Base-by-base conservation (phyloP, 2,113 vertebrate species). In the Halichoeres trimaculatus region DNA sequence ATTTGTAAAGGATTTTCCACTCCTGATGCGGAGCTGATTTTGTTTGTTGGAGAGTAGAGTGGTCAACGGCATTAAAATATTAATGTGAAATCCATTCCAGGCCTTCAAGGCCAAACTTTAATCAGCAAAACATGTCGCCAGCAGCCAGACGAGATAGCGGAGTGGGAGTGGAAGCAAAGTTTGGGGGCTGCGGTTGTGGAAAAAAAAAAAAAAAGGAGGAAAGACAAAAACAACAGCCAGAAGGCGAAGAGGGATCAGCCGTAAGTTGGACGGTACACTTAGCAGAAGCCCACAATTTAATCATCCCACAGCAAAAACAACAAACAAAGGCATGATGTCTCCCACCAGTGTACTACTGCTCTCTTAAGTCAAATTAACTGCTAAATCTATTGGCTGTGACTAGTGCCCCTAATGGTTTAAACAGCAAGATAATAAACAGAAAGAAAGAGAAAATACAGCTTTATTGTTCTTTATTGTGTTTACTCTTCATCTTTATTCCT, bases 11-110 rank as follows among this genome's bases (percentile, higher is more conserved):
- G 61, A 87, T 89, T 91, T 85, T 80, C 74, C 57, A 45, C 58
- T 73, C 73, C 52, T 82, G 71, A 68, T 56, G 51, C 22, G 34
- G 45, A 65, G 79, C 80, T 75, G 79, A 80, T 86, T 43, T 79
- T 57, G 62, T 84, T 79, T 85, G 54, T 53, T 70, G 69, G n/a
- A 68, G 75, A 77, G 60, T 19, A 24, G 63, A 85, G 70, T 60
- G 70, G 81, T 88, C 83, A 84, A 71, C 67, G 40, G 69, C 53
- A 78, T 88, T 89, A 63, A 88, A 89, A 88, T 86, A 91, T 88
- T 85, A 67, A 86, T 79, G 78, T 53, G 34, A 73, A 84, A 77
- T 76, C 81, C 55, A 30, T 67, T 59, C 48, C 14, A 61, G 69
- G 23, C 51, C 62, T 67, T 60, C 34, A 55, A 78, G 61, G 81